Base-by-base conservation (phyloP, 2,888 invertebrate genomes). In the Gnatocerus cornutus region DNA sequence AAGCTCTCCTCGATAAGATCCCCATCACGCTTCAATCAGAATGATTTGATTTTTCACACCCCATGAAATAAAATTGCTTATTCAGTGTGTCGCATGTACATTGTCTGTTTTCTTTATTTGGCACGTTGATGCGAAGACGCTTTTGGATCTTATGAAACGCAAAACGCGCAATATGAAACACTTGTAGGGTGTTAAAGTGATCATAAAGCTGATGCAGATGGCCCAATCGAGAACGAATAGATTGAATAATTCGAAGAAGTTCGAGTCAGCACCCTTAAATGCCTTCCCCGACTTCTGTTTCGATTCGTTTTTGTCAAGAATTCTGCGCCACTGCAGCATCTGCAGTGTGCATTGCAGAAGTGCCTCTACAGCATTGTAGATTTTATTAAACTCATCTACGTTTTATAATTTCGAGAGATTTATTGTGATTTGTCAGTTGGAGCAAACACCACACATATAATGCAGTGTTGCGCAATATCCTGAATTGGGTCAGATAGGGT, bases 11-110 rank as follows among this genome's bases (percentile, higher is more conserved):
- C 67, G 72, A 74, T 75, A 76, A 73, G 69, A 75, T 76, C 74
- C 71, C 63, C 74, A 76, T 77, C 76, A 76, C 77, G 74, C 66
- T 77, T 78, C 79, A 79, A 81, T 80, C 78, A 80, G 76, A 72
- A 76, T 77, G 77, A 79, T 79, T 80, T 80, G 79, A 81, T 80
- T 79, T 77, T 79, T 77, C 77, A 73, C 80, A 77, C 78, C 78
- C 80, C 74, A 78, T 77, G 75, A 78, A 77, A 76, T 76, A 58
- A 78, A 81, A 80, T 80, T 79, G 80, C 81, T 79, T 81, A 81
- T 81, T 80, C 81, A 79, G 78, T 77, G 76, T 75, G 77, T 77
- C 75, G 76, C 77, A 64, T 71, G 63, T 73, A 48, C 52, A 58
- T 56, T 55, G 16, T 71, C 73, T 68, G 71, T 74, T 76, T 71